Conservation (phyloP, 1,140 invertebrate species). For the Neomicropteryx cornuta region DNA sequence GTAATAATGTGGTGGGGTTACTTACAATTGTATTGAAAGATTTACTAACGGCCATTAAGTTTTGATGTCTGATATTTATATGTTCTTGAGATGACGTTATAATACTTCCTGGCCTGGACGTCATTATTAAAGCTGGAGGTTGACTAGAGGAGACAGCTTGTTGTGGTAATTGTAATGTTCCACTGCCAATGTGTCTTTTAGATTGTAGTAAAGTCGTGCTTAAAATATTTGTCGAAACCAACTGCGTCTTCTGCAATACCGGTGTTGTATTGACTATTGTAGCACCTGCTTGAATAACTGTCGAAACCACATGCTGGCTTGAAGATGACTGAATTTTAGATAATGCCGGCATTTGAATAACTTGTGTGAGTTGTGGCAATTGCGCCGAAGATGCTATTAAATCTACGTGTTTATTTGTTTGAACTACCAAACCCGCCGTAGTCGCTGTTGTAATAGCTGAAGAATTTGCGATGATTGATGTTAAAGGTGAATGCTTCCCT, state of each 20-base stretch:
- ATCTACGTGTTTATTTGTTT: too few species aligned
- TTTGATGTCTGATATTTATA: too few species aligned
- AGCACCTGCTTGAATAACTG: slow-evolving; percentile 23
- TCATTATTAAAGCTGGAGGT: slow-evolving; percentile 40
- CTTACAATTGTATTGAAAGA: too few species aligned
- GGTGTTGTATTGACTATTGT: slow-evolving; percentile 22
- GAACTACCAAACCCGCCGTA: too few species aligned
- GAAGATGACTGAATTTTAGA: slow-evolving; percentile 32
- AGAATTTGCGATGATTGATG: too few species aligned
- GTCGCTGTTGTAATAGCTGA: too few species aligned
- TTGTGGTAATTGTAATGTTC: slow-evolving; percentile 34
- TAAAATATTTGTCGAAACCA: slow-evolving; percentile 33
- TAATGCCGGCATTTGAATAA: slow-evolving; percentile 38
- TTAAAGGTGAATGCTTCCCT: too few species aligned
- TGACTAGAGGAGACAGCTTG: slow-evolving; percentile 39
- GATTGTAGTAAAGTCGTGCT: slow-evolving; percentile 35
- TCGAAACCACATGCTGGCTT: slow-evolving; percentile 26
- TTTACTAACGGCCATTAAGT: too few species aligned
- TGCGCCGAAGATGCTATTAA: too few species aligned
- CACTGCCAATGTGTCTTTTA: slow-evolving; percentile 27
- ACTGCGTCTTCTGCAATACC: slow-evolving; percentile 26
- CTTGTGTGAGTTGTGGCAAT: slow-evolving; percentile 19
- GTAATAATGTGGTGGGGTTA: slow-evolving; percentile 38
- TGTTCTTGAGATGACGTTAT: slow-evolving; percentile 36
- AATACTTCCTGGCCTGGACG: slow-evolving; percentile 31